Evolutionary conservation across 2,888 invertebrate species (phyloP).

Genomic region (Habrosyne pyritoides): DNA sequence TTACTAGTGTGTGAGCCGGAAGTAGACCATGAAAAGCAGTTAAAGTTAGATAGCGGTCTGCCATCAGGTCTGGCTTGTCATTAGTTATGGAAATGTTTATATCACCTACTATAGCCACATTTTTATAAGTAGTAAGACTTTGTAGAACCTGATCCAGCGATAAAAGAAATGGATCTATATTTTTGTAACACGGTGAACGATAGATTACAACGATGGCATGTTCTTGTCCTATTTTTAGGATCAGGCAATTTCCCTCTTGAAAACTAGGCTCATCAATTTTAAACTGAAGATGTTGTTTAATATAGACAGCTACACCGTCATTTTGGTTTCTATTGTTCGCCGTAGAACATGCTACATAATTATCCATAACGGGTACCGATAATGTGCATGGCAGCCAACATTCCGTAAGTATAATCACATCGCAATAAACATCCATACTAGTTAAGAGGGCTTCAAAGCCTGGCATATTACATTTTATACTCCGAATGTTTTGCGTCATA

Average conservation of each 20-base stretch:
- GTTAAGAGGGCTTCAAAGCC: slow-evolving; percentile 6
- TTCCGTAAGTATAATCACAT: slow-evolving; percentile 16
- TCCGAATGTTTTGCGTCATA: slow-evolving; percentile 18
- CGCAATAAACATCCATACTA: slow-evolving; percentile 9
- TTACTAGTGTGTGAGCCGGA: slow-evolving; percentile 10
- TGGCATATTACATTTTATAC: slow-evolving; percentile 12
- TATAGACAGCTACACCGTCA: slow-evolving; percentile 17
- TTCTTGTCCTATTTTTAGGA: slow-evolving; percentile 10
- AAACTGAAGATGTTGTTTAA: slow-evolving; percentile 6
- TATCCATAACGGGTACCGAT: slow-evolving; percentile 6
- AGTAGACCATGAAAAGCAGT: slow-evolving; percentile 16
- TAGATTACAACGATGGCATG: slow-evolving; percentile 19
- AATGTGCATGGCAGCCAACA: slow-evolving; percentile 14
- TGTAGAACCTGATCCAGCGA: slow-evolving; percentile 18
- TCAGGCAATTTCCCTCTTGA: slow-evolving; percentile 14
- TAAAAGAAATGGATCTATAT: slow-evolving; percentile 13
- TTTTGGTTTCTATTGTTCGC: slow-evolving; percentile 12
- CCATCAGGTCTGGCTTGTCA: slow-evolving; percentile 9
- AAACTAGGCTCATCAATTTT: slow-evolving; percentile 10
- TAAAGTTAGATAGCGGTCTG: slow-evolving; percentile 16
- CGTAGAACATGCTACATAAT: slow-evolving; percentile 9
- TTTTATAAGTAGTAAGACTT: slow-evolving; percentile 10
- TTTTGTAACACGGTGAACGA: slow-evolving; percentile 20
- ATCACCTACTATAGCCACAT: slow-evolving; percentile 20
- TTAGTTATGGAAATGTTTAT: slow-evolving; percentile 19